These are phyloP conservation scores for Callaeas wilsoni DNA, from an alignment of 2,113 vertebrate genomes.

Conservation along the genomic window DNA sequence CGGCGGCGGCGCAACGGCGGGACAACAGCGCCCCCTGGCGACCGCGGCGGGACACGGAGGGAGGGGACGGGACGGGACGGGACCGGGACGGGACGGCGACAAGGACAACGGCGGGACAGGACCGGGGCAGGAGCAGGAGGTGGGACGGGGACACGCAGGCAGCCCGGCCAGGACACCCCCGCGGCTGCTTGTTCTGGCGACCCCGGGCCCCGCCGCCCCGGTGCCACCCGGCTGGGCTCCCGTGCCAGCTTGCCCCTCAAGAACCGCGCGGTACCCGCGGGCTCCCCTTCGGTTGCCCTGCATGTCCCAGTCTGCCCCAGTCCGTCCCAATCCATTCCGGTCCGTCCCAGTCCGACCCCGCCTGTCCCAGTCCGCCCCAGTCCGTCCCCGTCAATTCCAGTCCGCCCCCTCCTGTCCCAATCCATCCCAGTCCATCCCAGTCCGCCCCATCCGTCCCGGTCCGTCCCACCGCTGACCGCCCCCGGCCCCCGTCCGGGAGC, in stretches of 20 bases:
- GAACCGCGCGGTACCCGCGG: not conserved
- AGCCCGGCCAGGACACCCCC: not conserved
- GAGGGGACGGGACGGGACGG: not conserved
- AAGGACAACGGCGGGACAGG: not conserved
- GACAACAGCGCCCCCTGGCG: slow-evolving; percentile 29
- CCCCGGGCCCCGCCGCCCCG: no score
- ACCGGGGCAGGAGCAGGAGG: not conserved
- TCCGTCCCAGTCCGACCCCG: no score
- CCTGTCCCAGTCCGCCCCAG: no score
- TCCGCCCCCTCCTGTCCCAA: no score
- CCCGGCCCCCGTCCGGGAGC: not conserved
- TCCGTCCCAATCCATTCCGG: fast-evolving
- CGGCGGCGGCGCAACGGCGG: not conserved
- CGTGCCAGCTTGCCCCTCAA: not conserved
- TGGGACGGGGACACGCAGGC: not conserved
- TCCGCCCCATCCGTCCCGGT: not conserved
- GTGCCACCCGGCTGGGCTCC: not conserved
- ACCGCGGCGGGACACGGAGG: not conserved
- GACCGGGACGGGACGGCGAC: not conserved
- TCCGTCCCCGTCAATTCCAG: not conserved
- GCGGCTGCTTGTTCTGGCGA: not conserved
- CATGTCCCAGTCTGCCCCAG: fast-evolving
- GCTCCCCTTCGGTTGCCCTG: not conserved
- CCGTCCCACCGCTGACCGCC: not conserved
- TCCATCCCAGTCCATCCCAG: no score